Base-by-base conservation (phyloP, 2,888 invertebrate species). In the Drosophila barbarae region DNA sequence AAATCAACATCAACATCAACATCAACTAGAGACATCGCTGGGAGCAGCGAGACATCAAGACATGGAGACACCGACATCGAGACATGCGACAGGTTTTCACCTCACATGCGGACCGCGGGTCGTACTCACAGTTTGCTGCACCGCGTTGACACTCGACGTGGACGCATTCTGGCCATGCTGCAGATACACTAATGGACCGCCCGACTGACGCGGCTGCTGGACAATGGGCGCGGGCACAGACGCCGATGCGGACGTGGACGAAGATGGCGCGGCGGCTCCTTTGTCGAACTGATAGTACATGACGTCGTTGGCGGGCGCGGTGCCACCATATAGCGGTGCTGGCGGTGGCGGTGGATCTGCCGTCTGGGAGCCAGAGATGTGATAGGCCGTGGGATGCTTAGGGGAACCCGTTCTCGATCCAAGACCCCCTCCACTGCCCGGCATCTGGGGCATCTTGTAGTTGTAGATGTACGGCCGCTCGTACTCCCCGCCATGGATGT, bases 271-370 rank as follows among this genome's bases (percentile, higher is more conserved):
- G 74, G 77, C 77, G 83, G 80, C 76, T 69, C 82, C 81, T 75
- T 87, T 88, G 77, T 88, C 88, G 70, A 88, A 88, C 70, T 89
- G 88, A 80, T 88, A 88, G 77, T 89, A 88, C 74, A 88, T 80
- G 71, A 88, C 89, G 73, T 88, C 88, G 55, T 76, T 83, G 60
- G 87, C 87, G 60, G 87, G 86, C 56, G 87, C 76, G 18, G 88
- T 79, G 51, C 87, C 87, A 32, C 85, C 87, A 55, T 83, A 88
- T 12, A 86, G 76, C 5, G 86, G 87, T 47, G 88, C 79, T 12
- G 86, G 77, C 39, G 86, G 81, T 39, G 86, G 88, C 54, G 88
- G 86, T n/a, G 86, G 78, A 75, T 88, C 89, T 8, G 88, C 88
- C 2, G 89, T 88, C 65, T 88, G 88, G 42, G 88, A 77, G 28